phyloP scores from a whole-genome alignment of 2,888 invertebrate species.

The Thelaira solivaga region DNA sequence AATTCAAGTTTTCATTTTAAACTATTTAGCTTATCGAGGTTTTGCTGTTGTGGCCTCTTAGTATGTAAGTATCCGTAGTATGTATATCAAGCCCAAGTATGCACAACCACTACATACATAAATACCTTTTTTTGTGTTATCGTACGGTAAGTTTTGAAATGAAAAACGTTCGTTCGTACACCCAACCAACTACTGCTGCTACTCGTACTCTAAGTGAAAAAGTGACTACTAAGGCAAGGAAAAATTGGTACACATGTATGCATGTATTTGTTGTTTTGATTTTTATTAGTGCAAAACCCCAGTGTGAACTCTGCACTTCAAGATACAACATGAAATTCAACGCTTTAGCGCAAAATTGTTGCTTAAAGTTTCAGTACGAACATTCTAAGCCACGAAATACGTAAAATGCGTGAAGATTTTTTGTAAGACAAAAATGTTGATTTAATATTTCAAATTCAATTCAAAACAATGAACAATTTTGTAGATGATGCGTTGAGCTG shows the following conservation, averaged over 20 bases:
- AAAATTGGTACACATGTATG: neutral
- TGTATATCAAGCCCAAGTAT: neutral
- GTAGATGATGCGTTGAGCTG: too few species aligned
- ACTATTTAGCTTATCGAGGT: constrained; percentile 9
- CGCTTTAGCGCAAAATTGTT: constrained; percentile 48
- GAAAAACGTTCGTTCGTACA: constrained; percentile 15
- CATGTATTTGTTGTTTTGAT: constrained; percentile 25
- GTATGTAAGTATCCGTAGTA: neutral
- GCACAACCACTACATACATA: constrained; percentile 28
- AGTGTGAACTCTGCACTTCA: constrained; percentile 70
- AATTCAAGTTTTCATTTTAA: too few species aligned
- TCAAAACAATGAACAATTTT: too few species aligned
- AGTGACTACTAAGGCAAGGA: constrained; percentile 31
- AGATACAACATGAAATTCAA: constrained; percentile 67
- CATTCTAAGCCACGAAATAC: constrained; percentile 16
- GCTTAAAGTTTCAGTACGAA: neutral
- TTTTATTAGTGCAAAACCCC: constrained; percentile 44
- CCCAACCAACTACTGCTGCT: constrained; percentile 18
- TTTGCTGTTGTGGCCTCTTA: constrained; percentile 13
- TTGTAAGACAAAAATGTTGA: neutral
- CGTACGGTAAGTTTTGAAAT: constrained; percentile 21
- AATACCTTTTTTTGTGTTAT: constrained; percentile 34
- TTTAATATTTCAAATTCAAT: neutral
- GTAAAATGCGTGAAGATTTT: constrained; percentile 20
- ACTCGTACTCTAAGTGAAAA: constrained; percentile 13